phyloP scores from a whole-genome alignment of 2,113 vertebrate species.

The Solea solea region DNA sequence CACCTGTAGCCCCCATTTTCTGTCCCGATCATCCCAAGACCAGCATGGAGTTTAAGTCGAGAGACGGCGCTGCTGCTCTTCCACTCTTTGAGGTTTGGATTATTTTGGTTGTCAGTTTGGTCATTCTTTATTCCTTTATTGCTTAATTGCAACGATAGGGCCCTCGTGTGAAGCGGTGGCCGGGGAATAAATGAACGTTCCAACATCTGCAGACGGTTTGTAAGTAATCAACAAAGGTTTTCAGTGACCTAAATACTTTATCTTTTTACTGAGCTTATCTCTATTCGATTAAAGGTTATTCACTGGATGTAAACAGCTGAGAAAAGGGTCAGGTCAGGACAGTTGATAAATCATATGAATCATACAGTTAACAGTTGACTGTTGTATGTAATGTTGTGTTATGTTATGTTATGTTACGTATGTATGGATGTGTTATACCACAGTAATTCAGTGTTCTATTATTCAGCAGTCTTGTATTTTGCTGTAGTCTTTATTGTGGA shows the following conservation, averaged over 20 bases:
- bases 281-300: not conserved
- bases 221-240: too few relatives aligned
- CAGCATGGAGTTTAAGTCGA: not conserved
- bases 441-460: not conserved
- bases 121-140: too few relatives aligned
- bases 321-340: too few relatives aligned
- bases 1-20: not conserved
- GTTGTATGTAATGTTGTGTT: not conserved
- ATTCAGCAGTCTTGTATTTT: slow-evolving; percentile 22
- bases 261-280: not conserved
- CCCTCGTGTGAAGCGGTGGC: too few relatives aligned
- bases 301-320: not conserved
- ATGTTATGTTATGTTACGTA: not conserved
- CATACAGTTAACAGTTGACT: not conserved
- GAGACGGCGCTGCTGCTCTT: not conserved
- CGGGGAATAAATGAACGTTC: too few relatives aligned
- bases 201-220: too few relatives aligned
- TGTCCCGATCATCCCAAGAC: not conserved
- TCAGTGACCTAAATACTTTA: too few relatives aligned
- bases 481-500: not conserved
- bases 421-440: slow-evolving; percentile 12
- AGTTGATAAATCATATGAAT: too few relatives aligned
- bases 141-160: too few relatives aligned
- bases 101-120: too few relatives aligned
- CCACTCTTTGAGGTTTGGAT: not conserved